A percentile compares a stretch with the other conserved stretches of the same genome.
Evolutionary conservation across 2,888 invertebrate genomes (phyloP).

Genomic region (Leptopterna dolabrata): DNA sequence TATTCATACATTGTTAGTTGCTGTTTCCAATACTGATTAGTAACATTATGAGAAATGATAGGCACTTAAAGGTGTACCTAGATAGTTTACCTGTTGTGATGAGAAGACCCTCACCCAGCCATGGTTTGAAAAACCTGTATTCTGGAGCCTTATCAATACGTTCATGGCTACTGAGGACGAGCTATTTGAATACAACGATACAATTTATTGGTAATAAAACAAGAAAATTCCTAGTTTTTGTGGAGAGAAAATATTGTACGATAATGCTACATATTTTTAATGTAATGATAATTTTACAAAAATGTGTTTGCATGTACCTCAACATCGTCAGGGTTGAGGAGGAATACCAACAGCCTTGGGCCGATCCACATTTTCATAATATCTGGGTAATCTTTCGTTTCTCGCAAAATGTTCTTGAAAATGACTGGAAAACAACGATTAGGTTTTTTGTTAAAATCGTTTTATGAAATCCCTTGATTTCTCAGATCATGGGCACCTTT

Average conservation of each 20-base stretch:
- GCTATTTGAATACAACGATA: constrained; percentile 54
- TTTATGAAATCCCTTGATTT: too few species aligned
- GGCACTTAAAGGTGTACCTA: too few species aligned
- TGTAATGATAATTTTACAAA: too few species aligned
- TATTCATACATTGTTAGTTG: too few species aligned
- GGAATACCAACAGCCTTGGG: constrained; percentile 65
- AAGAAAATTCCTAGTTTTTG: too few species aligned
- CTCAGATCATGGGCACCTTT: too few species aligned
- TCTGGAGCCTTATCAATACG: constrained; percentile 67
- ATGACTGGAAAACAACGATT: not conserved
- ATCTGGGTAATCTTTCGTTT: constrained; percentile 40
- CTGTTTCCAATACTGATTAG: too few species aligned
- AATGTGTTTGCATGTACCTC: constrained; percentile 62
- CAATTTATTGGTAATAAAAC: not conserved
- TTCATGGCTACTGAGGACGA: constrained; percentile 66
- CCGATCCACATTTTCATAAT: constrained; percentile 65
- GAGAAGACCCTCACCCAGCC: constrained; percentile 67
- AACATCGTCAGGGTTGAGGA: constrained; percentile 65
- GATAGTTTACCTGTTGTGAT: constrained; percentile 66
- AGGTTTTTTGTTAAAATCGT: too few species aligned
- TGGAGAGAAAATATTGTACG: not conserved
- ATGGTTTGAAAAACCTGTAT: constrained; percentile 67
- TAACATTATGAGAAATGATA: too few species aligned
- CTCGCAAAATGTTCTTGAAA: not conserved
- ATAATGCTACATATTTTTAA: too few species aligned